Evolutionary conservation across 2,888 invertebrate species (phyloP), one percentile per base, ranked within the genome.

Genomic region (Drosophila multiciliata): DNA sequence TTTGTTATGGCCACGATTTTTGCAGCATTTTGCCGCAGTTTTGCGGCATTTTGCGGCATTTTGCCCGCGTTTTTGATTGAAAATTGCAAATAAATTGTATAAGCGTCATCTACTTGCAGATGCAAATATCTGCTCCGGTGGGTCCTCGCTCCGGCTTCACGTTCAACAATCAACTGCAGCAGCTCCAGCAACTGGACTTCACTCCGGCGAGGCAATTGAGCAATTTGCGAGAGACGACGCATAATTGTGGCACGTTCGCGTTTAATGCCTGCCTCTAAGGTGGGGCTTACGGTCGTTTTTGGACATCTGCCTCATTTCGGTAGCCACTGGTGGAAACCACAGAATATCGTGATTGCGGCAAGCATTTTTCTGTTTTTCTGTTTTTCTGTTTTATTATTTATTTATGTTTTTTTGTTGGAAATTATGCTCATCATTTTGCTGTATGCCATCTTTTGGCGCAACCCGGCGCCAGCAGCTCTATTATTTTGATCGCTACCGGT

Each of bases 51-150:
- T 73, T 67, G 73, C 78, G 68, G 78, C 75, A n/a, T 62, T 78
- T 79, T 87, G 85, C 69, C 78, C 80, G 80, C 80, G 75, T 80
- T 80, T 80, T 80, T 80, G 82, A 89, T 88, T 89, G 89, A 89
- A 88, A 88, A 88, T 88, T 87, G 87, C 76, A 88, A 89, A 88
- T 86, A 88, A 88, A 88, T 88, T 89, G 89, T 82, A 82, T 87
- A 87, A 87, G 75, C 88, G 85, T 73, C 82, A 72, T 72, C 79
- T 75, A 75, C 85, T 83, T 64, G 83, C 61, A 78, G 86, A 89
- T 87, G 82, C 72, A 84, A 82, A 87, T 82, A 79, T 69, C 59
- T 70, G 45, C 71, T 75, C 73, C 62, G 75, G 74, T 84, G 82
- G 84, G 80, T 87, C 84, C 66, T 26, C 53, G 59, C 50, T 42